Base-by-base conservation (phyloP, 2,888 invertebrate genomes). In the Tachina fera region DNA sequence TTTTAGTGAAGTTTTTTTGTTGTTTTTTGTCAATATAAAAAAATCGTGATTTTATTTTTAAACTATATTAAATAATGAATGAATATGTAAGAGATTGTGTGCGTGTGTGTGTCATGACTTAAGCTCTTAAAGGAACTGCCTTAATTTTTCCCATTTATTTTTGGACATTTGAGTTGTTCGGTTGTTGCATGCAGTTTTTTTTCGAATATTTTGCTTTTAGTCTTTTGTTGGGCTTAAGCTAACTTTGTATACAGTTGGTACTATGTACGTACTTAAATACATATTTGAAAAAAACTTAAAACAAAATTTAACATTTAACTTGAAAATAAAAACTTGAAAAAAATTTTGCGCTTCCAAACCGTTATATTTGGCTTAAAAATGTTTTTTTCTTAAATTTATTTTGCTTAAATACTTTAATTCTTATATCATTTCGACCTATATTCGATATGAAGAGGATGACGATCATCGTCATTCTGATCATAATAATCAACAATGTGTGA, bases 371-470 rank as follows among this genome's bases (percentile, higher is more conserved):
- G 76, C 72, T 83, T 83, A 63, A 77, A 77, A 67, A 67, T 80
- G 16, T 74, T 68, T 72, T 65, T 77, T 74, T 79, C 71, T 74
- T 79, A 56, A 72, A 61, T 68, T 63, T 76, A 60, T 83, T 70
- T 77, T 67, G 11, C 51, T 58, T 71, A 77, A 65, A 72, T 86
- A 83, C 75, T 86, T 86, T 86, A 86, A 86, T 86, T 86, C 83
- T 86, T 86, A 86, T 86, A 86, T 86, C 86, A 86, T 83, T 86
- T 80, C 86, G 86, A 86, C 86, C 86, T 80, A 86, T 83, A 86
- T 86, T 80, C 72, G 43, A 77, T 79, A 56, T 77, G 56, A 70
- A 76, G 82, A 86, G 67, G 60, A 76, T 68, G 77, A 68, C 22
- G 74, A 74, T 75, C 77, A 68, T 84, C 49, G 51, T 61, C 56